These are phyloP conservation scores for Megalonaias nervosa DNA, from an alignment of 1,140 invertebrate species.

Conservation along the genomic window DNA sequence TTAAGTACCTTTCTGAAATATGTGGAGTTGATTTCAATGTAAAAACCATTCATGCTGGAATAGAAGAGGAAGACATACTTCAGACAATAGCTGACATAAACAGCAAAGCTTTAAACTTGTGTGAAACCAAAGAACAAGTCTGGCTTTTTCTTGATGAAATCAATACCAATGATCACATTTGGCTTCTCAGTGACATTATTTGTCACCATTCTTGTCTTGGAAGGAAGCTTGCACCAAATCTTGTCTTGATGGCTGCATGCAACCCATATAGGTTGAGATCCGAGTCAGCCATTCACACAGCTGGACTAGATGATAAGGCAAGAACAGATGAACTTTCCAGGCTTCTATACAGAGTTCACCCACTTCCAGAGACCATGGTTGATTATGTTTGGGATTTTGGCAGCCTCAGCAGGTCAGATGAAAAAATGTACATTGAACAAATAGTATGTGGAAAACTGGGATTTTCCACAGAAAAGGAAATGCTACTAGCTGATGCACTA, in stretches of 20 bases:
- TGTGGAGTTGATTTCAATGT: slow-evolving; percentile 26
- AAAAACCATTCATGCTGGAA: slow-evolving; percentile 43
- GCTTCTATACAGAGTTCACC: slow-evolving; percentile 42
- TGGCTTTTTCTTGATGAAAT: slow-evolving; percentile 46
- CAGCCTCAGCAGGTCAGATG: slow-evolving; percentile 30
- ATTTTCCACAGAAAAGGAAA: not conserved
- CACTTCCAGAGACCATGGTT: slow-evolving; percentile 42
- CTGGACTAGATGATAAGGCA: slow-evolving; percentile 32
- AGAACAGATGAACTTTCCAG: slow-evolving; percentile 33
- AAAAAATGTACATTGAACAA: slow-evolving; percentile 38
- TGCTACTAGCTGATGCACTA: slow-evolving; percentile 21
- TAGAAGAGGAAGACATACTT: slow-evolving; percentile 10
- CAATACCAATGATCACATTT: slow-evolving; percentile 35
- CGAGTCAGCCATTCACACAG: slow-evolving; percentile 19
- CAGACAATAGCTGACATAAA: slow-evolving; percentile 11
- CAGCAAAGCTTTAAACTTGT: not conserved
- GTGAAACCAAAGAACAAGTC: slow-evolving; percentile 1
- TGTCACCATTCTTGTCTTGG: slow-evolving; percentile 35
- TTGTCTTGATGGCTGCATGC: slow-evolving; percentile 40
- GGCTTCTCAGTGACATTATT: slow-evolving; percentile 36
- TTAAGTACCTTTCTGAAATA: slow-evolving; percentile 45
- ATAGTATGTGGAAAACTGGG: slow-evolving; percentile 41
- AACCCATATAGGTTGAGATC: slow-evolving; percentile 43
- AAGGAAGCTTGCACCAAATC: slow-evolving; percentile 27
- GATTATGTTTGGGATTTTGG: slow-evolving; percentile 53